Conservation (phyloP, 2,888 invertebrate genomes). For the Drosophila quinaria region DNA sequence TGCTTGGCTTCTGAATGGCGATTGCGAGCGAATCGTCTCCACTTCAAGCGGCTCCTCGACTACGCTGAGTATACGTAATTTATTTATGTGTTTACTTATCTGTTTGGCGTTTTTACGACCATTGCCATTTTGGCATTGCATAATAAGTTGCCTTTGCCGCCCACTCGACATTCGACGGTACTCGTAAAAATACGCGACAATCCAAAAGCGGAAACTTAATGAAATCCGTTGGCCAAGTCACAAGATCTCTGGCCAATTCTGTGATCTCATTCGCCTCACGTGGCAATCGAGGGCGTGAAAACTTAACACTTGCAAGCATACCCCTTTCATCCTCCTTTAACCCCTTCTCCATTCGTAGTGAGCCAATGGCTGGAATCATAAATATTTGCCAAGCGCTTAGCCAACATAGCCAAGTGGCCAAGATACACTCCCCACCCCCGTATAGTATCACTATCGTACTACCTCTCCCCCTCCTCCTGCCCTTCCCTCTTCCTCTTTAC, state of each 20-base stretch:
- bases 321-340: not conserved
- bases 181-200: constrained; percentile 7
- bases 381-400: constrained; percentile 59
- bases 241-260: constrained; percentile 37
- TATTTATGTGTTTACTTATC: constrained; percentile 48
- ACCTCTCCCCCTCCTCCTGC: not conserved
- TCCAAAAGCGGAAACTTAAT: constrained; percentile 11
- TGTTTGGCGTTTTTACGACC: constrained; percentile 28
- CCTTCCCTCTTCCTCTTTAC: not conserved
- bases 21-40: not conserved
- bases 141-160: constrained; percentile 32
- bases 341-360: constrained; percentile 1
- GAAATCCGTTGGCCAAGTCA: constrained; percentile 43
- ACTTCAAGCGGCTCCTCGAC: not conserved
- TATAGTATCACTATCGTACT: not conserved
- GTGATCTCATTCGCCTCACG: constrained; percentile 37
- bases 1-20: constrained; percentile 1
- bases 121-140: constrained; percentile 48
- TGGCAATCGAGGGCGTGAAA: constrained; percentile 26
- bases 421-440: not conserved
- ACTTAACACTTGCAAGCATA: constrained; percentile 14
- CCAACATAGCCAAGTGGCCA: constrained; percentile 42
- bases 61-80: constrained; percentile 58
- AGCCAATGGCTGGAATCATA: constrained; percentile 42
- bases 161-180: not conserved